Percentiles rank a stretch among this genome's conserved stretches.
phyloP scores from a whole-genome alignment of 2,797 vertebrate genomes.

The Chiroxiphia lanceolata region DNA sequence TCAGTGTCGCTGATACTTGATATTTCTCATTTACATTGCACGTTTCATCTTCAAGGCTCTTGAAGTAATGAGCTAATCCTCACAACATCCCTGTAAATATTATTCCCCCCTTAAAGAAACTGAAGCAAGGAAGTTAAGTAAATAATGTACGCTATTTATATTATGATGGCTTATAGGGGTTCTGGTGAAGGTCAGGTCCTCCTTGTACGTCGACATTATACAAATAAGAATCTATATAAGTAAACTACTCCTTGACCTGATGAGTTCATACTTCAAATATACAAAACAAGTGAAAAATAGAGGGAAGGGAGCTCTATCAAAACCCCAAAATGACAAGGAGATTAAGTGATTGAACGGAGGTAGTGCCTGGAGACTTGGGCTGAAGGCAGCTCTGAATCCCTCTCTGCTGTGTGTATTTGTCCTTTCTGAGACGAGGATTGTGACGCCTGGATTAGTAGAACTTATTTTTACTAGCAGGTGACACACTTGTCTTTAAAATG shows the following conservation, averaged over 20 bases:
- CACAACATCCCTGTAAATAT: slow-evolving; percentile 71
- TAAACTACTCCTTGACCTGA: slow-evolving; percentile 58
- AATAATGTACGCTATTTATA: slow-evolving; percentile 63
- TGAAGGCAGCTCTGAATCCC: background rate
- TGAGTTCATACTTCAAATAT: slow-evolving; percentile 58
- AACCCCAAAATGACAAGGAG: slow-evolving; percentile 8
- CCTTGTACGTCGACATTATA: slow-evolving; percentile 55
- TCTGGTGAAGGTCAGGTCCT: slow-evolving; percentile 64
- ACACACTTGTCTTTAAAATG: background rate
- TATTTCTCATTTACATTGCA: slow-evolving; percentile 67
- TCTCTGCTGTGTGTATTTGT: background rate
- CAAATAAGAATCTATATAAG: slow-evolving; percentile 62
- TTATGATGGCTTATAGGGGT: slow-evolving; percentile 61
- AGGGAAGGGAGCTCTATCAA: background rate
- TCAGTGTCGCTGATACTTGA: slow-evolving; percentile 64
- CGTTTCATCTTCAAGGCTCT: slow-evolving; percentile 69
- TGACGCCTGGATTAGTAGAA: background rate
- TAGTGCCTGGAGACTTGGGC: background rate
- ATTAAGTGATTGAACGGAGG: background rate
- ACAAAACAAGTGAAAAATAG: slow-evolving; percentile 33
- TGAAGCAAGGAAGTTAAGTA: slow-evolving; percentile 67
- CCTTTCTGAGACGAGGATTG: background rate
- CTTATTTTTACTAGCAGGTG: slow-evolving; percentile 9
- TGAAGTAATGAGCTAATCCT: slow-evolving; percentile 70
- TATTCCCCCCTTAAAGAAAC: slow-evolving; percentile 65